Base-by-base conservation (phyloP, 2,113 vertebrate species). In the Larimichthys polyactis region DNA sequence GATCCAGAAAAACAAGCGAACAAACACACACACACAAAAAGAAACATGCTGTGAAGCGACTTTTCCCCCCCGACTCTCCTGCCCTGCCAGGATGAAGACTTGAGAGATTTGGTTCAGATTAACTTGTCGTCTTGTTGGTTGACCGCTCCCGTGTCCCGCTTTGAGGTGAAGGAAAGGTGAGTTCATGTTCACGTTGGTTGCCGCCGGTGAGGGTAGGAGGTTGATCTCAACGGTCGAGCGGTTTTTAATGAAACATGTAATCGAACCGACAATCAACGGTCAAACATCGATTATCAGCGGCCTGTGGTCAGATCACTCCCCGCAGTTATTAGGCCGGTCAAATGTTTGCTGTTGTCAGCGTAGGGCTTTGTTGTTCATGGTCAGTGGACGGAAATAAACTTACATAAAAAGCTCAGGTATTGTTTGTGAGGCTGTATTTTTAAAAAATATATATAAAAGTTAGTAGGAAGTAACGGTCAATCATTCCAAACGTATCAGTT, bases 61-160 rank as follows among this genome's bases (percentile, higher is more conserved):
- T 79, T 79, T 36, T 6, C 8, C 27, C 43, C 48, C 3, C 49
- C 27, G 2, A 27, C 27, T 5, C 14, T 49, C 49, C n/a, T 73
- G 66, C n/a, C 54, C 70, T 78, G 90, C 82, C 88, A 57, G 85
- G 84, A 94, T 94, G 94, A 84, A 88, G 82, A 82, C 79, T 73
- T 91, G 84, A 90, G 78, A 63, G 49, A n/a, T 71, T 80, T 69
- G 32, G 59, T 52, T 20, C 44, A 60, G 48, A 88, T 83, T 87
- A 62, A 70, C 16, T 84, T 80, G 77, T 85, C 75, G 69, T 73
- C 43, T 82, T 71, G 78, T 84, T 36, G 24, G 27, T 59, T 27
- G 71, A 59, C 51, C 63, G 3, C 59, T 62, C 40, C 76, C 3
- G 75, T 66, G 89, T 87, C 84, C 80, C 83, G 3, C 87, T 40